phyloP scores from a whole-genome alignment of 1,140 invertebrate genomes.

The Harpegnathos saltator region DNA sequence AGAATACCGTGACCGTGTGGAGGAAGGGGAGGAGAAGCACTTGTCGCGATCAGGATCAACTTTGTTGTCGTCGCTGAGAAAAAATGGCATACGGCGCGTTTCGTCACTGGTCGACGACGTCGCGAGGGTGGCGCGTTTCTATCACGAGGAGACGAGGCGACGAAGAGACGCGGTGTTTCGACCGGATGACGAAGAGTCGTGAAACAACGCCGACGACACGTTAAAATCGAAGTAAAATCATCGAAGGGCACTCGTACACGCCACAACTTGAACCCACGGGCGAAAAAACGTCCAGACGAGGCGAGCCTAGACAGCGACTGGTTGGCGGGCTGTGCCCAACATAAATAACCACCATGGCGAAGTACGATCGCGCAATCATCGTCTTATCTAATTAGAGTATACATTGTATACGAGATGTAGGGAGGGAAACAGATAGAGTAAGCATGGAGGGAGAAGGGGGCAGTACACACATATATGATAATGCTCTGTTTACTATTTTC shows the following conservation, averaged over 20 bases:
- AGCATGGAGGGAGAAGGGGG: too few relatives aligned
- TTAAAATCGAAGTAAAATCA: too few relatives aligned
- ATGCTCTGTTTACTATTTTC: conserved; percentile 73
- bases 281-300: too few relatives aligned
- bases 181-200: too few relatives aligned
- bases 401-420: neutral
- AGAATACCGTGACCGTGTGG: too few relatives aligned
- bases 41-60: too few relatives aligned
- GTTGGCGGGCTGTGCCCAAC: neutral
- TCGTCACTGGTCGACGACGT: conserved; percentile 24
- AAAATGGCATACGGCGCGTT: conserved; percentile 17
- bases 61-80: too few relatives aligned
- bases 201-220: too few relatives aligned
- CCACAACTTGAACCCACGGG: too few relatives aligned
- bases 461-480: conserved; percentile 57
- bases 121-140: neutral
- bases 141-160: neutral
- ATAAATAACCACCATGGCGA: conserved; percentile 81
- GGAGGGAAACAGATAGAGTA: neutral
- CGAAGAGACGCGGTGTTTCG: neutral
- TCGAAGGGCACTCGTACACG: too few relatives aligned
- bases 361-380: conserved; percentile 80
- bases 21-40: too few relatives aligned
- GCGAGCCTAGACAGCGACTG: too few relatives aligned
- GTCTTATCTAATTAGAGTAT: conserved; percentile 79